Base-by-base conservation (phyloP, 2,113 vertebrate genomes). In the Dicentrarchus labrax region DNA sequence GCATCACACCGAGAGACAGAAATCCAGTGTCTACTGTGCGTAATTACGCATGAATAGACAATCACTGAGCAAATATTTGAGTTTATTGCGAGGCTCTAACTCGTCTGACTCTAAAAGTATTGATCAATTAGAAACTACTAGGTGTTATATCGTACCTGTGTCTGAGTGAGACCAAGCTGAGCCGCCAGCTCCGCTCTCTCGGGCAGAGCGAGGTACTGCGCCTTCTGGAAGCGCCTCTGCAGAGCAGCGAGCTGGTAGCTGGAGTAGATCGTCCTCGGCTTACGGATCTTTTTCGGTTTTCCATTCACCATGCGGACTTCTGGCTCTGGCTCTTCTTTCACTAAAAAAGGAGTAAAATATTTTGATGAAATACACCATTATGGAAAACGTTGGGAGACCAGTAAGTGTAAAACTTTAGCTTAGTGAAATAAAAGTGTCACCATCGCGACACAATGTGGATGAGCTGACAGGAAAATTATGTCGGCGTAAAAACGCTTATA, bases 301-400 rank as follows among this genome's bases (percentile, higher is more conserved):
- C 98, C 98, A 0, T 99, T 99, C 86, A 99, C 98, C 97, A 99
- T 99, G 80, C 98, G 96, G 69, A 99, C 97, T 92, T 99, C 98
- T 0, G 98, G 96, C 91, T 99, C 98, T 48, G 97, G 97, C 86
- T 99, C 98, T 82, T 99, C 98, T 95, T 99, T 99, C 78, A 99
- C 97, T 84, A 95, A 76, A 92, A 89, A 3, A 12, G 2, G 70
- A n/a, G 4, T 65, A 64, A 54, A 65, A 36, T 19, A 22, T 19
- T 11, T 60, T 4, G 8, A 61, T 71, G 0, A 53, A 43, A 50
- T 16, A n/a, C 1, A 48, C 2, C 12, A 21, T 39, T 45, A 11
- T 71, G 19, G 4, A 22, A 61, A 21, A 12, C 17, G 1, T 45
- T 24, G 7, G 59, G 30, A 5, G 15, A 10, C 6, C 10, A 9